A percentile compares a stretch with the other conserved stretches of the same genome.
phyloP scores from a whole-genome alignment of 2,113 vertebrate genomes.

The Coregonus clupeaformis region DNA sequence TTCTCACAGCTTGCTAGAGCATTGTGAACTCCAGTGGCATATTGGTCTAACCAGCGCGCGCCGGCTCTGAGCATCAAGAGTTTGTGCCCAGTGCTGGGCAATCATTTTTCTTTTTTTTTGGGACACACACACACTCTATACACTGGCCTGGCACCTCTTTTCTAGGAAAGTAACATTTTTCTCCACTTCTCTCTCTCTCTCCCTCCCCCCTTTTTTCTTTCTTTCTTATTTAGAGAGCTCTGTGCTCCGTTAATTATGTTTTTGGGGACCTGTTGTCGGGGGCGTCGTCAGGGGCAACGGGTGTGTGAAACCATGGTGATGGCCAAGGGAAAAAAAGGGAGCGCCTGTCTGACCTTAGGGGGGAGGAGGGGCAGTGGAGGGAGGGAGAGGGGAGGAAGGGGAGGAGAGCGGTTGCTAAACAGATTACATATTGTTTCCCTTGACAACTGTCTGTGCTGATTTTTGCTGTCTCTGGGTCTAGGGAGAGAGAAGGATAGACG shows the following conservation, averaged over 20 bases:
- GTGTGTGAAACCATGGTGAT: background rate
- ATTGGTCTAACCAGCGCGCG: no score
- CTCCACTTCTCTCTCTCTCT: background rate
- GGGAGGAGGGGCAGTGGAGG: background rate
- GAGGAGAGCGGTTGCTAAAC: background rate
- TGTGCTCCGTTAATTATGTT: background rate
- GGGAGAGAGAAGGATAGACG: slow-evolving; percentile 10
- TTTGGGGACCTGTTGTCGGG: background rate
- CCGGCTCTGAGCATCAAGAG: no score
- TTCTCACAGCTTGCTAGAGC: no score
- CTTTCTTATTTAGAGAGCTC: background rate
- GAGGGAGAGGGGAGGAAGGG: background rate
- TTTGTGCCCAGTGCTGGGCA: no score
- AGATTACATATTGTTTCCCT: background rate
- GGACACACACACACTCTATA: background rate
- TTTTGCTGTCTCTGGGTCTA: background rate
- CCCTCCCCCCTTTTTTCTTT: background rate
- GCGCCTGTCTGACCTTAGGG: background rate
- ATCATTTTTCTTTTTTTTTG: no score
- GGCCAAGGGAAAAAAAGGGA: background rate
- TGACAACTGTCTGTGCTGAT: slow-evolving; percentile 1
- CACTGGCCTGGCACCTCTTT: background rate
- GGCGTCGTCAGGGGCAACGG: background rate
- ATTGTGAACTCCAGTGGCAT: no score
- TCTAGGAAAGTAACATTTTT: background rate